Base-by-base conservation (phyloP, 2,113 vertebrate genomes). In the Grallaria varia region DNA sequence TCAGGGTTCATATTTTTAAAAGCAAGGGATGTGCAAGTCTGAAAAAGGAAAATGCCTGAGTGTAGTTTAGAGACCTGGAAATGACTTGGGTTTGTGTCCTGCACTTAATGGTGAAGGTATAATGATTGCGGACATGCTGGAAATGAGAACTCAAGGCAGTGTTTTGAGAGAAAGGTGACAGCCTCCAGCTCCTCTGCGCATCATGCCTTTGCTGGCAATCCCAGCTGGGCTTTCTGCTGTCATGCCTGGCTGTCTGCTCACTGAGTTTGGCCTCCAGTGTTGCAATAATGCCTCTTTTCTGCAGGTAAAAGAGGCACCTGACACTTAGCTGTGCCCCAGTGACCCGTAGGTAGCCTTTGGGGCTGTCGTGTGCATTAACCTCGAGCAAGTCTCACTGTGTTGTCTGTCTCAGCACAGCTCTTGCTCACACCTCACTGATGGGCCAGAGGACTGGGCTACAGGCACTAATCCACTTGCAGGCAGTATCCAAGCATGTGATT, bases 161-260 rank as follows among this genome's bases (percentile, higher is more conserved):
- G 21, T 90, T 82, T 66, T 40, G 10, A 50, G 10, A 60, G 39
- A 49, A 49, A 40, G 6, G 16, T 66, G 42, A 14, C 49, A 92
- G 58, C 68, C 14, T 59, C 23, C 35, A 13, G 31, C 58, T 56
- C 22, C 39, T 49, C 49, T 73, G 63, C 49, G 21, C 25, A 10
- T 40, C 30, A 45, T 58, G 42, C 33, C 24, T 58, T 66, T 52
- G 33, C 47, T 39, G 42, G 27, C 45, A 44, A 24, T 68, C 55
- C 58, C 55, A 60, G 40, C 18, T 47, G 64, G 64, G n/a, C 45
- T 77, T 77, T 31, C 23, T 4, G 2, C 33, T 68, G 20, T 19
- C 2, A 0, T 8, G 9, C 0, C 1, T 56, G 49, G 49, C 28
- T 0, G 0, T 69, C 74, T 81, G 69, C 60, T 77, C 1, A 0